Percentiles rank a stretch among this genome's conserved stretches.
Evolutionary conservation across 2,113 vertebrate species (phyloP).

Genomic region (Heliornis fulica): DNA sequence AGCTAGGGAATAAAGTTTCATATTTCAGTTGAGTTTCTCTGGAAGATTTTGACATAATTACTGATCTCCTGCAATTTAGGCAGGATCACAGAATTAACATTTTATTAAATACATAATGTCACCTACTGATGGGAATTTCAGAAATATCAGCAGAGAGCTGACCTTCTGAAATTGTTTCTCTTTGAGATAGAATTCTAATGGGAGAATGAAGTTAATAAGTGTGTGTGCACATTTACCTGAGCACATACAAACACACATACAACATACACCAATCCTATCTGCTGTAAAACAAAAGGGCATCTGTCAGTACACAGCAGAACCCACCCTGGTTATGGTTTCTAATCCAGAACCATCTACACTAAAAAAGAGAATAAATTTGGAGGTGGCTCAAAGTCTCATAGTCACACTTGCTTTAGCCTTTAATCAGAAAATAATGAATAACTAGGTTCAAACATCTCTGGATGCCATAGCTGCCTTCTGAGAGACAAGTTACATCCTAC

Average conservation of each 20-base stretch:
- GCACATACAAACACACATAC: not conserved
- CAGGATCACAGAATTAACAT: not conserved
- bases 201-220: not conserved
- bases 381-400: slow-evolving; percentile 37
- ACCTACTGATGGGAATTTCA: not conserved
- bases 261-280: not conserved
- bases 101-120: not conserved
- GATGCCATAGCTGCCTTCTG: slow-evolving; percentile 56
- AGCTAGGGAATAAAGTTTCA: not conserved
- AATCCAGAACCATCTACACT: not conserved
- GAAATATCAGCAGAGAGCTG: not conserved
- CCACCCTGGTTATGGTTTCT: not conserved
- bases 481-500: slow-evolving; percentile 65
- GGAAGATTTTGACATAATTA: slow-evolving; percentile 2
- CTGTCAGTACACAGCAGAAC: not conserved
- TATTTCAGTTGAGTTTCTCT: not conserved
- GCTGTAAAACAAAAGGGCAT: not conserved
- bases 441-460: slow-evolving; percentile 42
- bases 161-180: not conserved
- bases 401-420: slow-evolving; percentile 50
- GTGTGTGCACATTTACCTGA: not conserved
- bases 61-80: not conserved
- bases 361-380: not conserved
- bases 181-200: not conserved
- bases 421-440: slow-evolving; percentile 54